These are phyloP conservation scores for Darevskia mixta DNA, from an alignment of 2,797 vertebrate species.

Conservation along the genomic window DNA sequence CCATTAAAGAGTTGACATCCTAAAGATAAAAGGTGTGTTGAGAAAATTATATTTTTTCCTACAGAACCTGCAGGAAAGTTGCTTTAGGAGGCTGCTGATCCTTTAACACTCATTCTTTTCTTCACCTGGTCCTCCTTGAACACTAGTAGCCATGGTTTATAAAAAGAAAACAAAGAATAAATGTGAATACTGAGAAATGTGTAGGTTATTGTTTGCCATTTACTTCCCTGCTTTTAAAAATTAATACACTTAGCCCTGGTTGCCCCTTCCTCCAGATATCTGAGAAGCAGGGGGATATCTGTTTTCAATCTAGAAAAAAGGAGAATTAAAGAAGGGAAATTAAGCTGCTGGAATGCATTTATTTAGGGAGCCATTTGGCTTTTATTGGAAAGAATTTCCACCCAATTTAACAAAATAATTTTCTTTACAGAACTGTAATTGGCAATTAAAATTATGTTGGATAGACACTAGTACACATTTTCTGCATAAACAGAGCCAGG, in stretches of 20 bases:
- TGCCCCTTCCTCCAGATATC: constrained; percentile 6
- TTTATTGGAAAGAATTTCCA: constrained; percentile 21
- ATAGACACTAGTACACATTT: constrained; percentile 36
- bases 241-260: constrained; percentile 1
- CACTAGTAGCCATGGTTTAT: background rate
- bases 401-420: constrained; percentile 41
- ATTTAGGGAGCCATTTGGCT: constrained; percentile 36
- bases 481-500: constrained; percentile 46
- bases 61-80: background rate
- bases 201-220: background rate
- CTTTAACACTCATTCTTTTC: background rate
- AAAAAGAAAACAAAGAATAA: background rate
- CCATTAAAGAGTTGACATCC: background rate
- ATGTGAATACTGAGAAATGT: background rate
- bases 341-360: constrained; percentile 10
- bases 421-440: constrained; percentile 50
- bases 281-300: background rate
- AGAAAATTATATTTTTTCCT: background rate
- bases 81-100: background rate
- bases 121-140: background rate
- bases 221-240: constrained; percentile 17
- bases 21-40: background rate
- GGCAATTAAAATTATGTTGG: constrained; percentile 53
- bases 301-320: background rate
- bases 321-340: constrained; percentile 37